Evolutionary conservation across 2,113 vertebrate species (phyloP).

Genomic region (Ammodramus savannarum): DNA sequence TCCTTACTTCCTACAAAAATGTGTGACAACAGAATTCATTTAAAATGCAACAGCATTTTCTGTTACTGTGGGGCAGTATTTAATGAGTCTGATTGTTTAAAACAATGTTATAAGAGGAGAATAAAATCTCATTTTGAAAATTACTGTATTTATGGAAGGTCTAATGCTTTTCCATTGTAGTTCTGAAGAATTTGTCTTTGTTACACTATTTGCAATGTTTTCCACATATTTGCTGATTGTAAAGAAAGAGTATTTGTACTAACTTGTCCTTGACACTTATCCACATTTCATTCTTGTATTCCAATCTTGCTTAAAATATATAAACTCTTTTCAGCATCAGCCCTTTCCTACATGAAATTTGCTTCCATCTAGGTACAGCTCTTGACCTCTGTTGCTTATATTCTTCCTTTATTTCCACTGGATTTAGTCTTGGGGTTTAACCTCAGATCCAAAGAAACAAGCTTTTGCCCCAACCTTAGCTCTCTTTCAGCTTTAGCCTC

Average conservation of each 20-base stretch:
- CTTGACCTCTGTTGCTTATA: neutral
- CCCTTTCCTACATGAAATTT: neutral
- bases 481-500: neutral
- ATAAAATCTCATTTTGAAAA: neutral
- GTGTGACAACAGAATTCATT: neutral
- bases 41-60: neutral
- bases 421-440: neutral
- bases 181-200: neutral
- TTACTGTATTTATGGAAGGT: neutral
- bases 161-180: neutral
- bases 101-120: neutral
- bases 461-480: neutral
- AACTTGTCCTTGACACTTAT: neutral
- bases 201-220: neutral
- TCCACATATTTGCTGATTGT: neutral
- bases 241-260: fast-evolving
- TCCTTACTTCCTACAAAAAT: neutral
- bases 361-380: neutral
- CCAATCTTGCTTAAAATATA: neutral
- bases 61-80: neutral
- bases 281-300: neutral
- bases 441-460: neutral
- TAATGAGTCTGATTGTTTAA: neutral
- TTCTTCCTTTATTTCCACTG: neutral
- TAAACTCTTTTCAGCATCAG: neutral